Conservation (phyloP, 2,113 vertebrate genomes). For the Gadus macrocephalus region DNA sequence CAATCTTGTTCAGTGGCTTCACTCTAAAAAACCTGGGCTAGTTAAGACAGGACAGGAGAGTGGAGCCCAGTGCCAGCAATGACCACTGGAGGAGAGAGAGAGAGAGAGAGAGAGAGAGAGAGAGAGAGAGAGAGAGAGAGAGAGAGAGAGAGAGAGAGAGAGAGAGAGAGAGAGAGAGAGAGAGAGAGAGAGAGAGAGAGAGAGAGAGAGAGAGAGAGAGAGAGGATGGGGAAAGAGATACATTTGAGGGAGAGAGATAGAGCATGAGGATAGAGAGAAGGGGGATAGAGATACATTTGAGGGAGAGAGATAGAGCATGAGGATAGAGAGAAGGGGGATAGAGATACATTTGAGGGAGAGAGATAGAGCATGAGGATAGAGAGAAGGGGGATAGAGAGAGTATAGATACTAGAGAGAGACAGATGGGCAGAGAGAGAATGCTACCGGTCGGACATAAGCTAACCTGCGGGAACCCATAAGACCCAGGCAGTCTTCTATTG, state of each 20-base stretch:
- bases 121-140: conserved; percentile 4
- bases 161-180: conserved; percentile 27
- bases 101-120: conserved; percentile 31
- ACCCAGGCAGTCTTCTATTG: conserved; percentile 5
- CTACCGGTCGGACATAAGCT: not conserved
- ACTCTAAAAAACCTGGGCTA: conserved; percentile 33
- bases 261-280: too few species aligned
- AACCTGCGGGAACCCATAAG: conserved; percentile 16
- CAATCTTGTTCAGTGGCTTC: conserved; percentile 50
- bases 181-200: conserved; percentile 9
- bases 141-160: conserved; percentile 13
- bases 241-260: too few species aligned
- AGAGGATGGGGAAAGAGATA: not conserved
- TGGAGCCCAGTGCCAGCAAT: conserved; percentile 32
- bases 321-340: too few species aligned
- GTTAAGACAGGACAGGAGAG: conserved; percentile 36
- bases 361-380: too few species aligned
- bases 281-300: not conserved
- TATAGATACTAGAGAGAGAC: conserved; percentile 18
- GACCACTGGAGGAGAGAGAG: conserved; percentile 32
- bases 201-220: not conserved
- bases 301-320: too few species aligned
- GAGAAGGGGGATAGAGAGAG: conserved; percentile 4
- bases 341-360: too few species aligned
- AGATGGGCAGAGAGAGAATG: not conserved